phyloP scores from a whole-genome alignment of 1,140 invertebrate genomes.

The Heliconius melpomene region DNA sequence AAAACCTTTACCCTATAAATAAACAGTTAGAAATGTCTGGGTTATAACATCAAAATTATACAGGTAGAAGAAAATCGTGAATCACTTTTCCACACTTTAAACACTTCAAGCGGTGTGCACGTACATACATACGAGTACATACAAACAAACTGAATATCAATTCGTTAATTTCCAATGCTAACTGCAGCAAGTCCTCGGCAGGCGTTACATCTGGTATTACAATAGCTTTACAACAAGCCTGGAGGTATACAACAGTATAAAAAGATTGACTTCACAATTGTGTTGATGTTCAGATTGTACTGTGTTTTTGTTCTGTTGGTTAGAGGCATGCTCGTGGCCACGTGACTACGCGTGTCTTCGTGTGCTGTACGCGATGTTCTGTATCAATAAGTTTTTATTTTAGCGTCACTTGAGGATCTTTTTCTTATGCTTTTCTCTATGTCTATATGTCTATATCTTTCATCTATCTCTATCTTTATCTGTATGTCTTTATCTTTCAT shows the following conservation, averaged over 20 bases:
- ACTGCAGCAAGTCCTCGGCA: slow-evolving; percentile 54
- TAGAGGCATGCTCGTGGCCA: slow-evolving; percentile 41
- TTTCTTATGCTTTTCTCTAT: neutral
- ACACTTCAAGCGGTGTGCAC: slow-evolving; percentile 40
- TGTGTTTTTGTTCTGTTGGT: slow-evolving; percentile 20
- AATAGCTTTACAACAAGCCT: slow-evolving; percentile 42
- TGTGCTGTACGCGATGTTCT: neutral
- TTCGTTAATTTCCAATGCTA: slow-evolving; percentile 55
- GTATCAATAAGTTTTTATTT: neutral
- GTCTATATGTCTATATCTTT: too few species aligned
- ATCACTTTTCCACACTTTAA: slow-evolving; percentile 41
- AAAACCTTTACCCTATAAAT: neutral
- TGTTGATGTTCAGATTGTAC: slow-evolving; percentile 24
- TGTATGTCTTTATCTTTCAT: too few species aligned
- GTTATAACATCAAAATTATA: neutral
- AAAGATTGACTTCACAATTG: slow-evolving; percentile 28
- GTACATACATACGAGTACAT: neutral
- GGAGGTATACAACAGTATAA: slow-evolving; percentile 13
- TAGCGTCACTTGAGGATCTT: neutral
- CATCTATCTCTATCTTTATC: too few species aligned
- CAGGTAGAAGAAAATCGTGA: slow-evolving; percentile 23
- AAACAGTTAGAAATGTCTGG: neutral
- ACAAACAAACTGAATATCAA: slow-evolving; percentile 48
- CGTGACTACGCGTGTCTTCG: slow-evolving; percentile 33
- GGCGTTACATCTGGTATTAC: slow-evolving; percentile 48